These are phyloP conservation scores for Marronus borbonicus DNA, from an alignment of 2,888 invertebrate species.

Conservation along the genomic window DNA sequence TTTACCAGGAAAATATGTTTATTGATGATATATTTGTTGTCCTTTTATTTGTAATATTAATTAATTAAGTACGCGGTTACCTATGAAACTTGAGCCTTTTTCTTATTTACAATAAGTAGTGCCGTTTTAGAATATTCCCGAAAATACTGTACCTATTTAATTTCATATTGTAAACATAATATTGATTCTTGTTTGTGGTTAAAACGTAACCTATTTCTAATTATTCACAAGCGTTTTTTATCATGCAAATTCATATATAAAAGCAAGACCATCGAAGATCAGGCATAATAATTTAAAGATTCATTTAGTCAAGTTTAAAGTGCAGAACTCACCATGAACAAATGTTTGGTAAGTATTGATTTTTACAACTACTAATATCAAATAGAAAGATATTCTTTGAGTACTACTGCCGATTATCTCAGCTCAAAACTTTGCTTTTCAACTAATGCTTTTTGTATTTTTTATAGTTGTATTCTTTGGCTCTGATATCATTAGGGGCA, in stretches of 20 bases:
- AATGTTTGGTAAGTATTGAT: slow-evolving; percentile 10
- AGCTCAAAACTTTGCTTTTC: neutral
- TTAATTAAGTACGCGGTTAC: neutral
- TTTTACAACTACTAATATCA: neutral
- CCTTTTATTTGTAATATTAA: neutral
- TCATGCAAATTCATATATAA: neutral
- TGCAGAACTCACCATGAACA: neutral
- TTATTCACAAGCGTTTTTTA: neutral
- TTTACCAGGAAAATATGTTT: neutral
- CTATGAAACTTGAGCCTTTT: neutral
- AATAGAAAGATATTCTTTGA: no score
- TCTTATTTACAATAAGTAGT: neutral
- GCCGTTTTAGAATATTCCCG: neutral
- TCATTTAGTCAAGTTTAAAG: neutral
- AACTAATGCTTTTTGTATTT: neutral
- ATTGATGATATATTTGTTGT: neutral
- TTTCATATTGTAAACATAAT: neutral
- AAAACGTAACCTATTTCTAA: slow-evolving; percentile 1
- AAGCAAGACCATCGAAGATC: neutral
- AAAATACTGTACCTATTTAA: neutral
- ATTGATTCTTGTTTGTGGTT: neutral
- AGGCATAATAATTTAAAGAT: no score
- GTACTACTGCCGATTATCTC: no score
- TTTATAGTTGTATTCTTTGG: neutral
- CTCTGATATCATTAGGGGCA: neutral